Percentiles rank a stretch among this genome's conserved stretches.
Evolutionary conservation across 2,797 vertebrate species (phyloP).

Genomic region (Parauchenoglanis ngamensis): DNA sequence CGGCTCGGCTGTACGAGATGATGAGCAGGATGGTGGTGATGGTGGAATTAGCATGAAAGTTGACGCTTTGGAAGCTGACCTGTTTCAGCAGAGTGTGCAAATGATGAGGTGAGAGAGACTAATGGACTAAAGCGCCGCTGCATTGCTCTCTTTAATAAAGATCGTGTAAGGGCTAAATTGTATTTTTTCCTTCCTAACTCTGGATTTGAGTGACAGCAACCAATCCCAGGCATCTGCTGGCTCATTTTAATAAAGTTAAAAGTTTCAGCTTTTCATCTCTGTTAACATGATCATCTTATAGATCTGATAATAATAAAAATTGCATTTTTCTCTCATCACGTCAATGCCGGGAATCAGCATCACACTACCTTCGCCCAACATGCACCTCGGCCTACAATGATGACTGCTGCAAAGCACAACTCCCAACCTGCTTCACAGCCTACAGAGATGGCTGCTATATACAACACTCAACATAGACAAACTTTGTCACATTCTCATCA

Average conservation of each 20-base stretch:
- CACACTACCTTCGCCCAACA: too few species aligned
- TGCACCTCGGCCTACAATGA: too few species aligned
- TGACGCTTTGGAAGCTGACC: too few species aligned
- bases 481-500: background rate
- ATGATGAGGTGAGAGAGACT: background rate
- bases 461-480: background rate
- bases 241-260: too few species aligned
- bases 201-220: too few species aligned
- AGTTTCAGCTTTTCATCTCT: background rate
- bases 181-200: too few species aligned
- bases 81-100: background rate
- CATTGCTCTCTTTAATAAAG: background rate
- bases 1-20: too few species aligned
- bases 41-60: too few species aligned
- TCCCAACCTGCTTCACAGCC: background rate
- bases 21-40: background rate
- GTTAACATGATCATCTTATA: background rate
- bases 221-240: too few species aligned
- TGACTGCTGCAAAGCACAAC: background rate
- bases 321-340: background rate
- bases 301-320: background rate
- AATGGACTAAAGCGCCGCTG: background rate
- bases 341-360: background rate
- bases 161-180: too few species aligned
- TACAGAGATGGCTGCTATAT: background rate